Evolutionary conservation across 2,888 invertebrate genomes (phyloP).

Genomic region (Baronia brevicornis): DNA sequence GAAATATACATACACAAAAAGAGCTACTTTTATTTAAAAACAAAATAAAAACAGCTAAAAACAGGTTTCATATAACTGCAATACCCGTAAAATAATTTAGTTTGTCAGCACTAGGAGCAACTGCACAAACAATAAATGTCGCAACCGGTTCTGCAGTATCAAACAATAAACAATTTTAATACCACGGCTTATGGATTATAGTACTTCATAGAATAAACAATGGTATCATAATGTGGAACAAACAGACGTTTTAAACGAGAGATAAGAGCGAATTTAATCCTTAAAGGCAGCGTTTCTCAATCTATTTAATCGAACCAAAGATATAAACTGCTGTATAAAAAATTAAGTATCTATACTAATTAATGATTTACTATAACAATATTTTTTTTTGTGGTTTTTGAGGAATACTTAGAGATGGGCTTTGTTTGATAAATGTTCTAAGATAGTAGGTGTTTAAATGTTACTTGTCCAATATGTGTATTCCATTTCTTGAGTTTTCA

Average conservation of each 20-base stretch:
- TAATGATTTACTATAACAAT: no score
- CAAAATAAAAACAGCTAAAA: neutral
- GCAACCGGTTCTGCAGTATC: slow-evolving; percentile 1
- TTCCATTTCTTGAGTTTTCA: no score
- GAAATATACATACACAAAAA: no score
- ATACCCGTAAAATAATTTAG: slow-evolving; percentile 2
- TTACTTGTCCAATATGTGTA: no score
- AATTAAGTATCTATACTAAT: no score
- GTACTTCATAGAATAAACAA: slow-evolving; percentile 2
- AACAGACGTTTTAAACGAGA: slow-evolving; percentile 11
- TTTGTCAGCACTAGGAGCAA: neutral
- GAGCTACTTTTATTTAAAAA: slow-evolving; percentile 1
- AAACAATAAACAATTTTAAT: slow-evolving; percentile 10
- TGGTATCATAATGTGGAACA: slow-evolving; percentile 7
- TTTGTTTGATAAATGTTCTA: no score
- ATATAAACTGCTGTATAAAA: no score
- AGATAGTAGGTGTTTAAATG: no score
- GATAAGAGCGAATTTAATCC: slow-evolving; percentile 6
- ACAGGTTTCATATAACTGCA: slow-evolving; percentile 4
- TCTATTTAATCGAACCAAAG: slow-evolving; percentile 1
- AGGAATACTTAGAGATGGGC: no score
- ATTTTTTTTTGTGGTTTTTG: no score
- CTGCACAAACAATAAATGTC: slow-evolving; percentile 1
- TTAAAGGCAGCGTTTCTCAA: slow-evolving; percentile 2
- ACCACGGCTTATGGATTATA: slow-evolving; percentile 2